phyloP scores from a whole-genome alignment of 1,140 invertebrate genomes.

The Druon quercuslanigerum region DNA sequence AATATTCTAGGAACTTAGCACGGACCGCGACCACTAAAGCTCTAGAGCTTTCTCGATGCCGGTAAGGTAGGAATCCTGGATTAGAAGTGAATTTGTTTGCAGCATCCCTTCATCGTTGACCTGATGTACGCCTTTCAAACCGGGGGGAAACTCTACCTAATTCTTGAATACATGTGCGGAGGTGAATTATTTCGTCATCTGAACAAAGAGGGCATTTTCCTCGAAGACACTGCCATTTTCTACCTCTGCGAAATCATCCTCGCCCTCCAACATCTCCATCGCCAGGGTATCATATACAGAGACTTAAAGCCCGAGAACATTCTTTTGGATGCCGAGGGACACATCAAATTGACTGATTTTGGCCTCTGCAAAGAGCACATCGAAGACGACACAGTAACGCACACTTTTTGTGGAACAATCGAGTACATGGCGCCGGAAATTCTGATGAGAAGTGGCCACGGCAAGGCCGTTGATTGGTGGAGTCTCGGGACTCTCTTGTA shows the following conservation, averaged over 20 bases:
- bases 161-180: conserved; percentile 98
- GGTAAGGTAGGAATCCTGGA: no score
- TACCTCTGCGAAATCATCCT: conserved; percentile 98
- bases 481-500: conserved; percentile 98
- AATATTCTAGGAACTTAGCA: no score
- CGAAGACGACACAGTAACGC: conserved; percentile 94
- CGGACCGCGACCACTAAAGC: no score
- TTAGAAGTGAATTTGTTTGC: conserved; percentile 54
- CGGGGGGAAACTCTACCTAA: conserved; percentile 97
- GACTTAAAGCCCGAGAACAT: conserved; percentile 99
- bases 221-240: conserved; percentile 98
- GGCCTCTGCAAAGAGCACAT: conserved; percentile 99
- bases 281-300: conserved; percentile 96
- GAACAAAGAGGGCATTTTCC: conserved; percentile 97
- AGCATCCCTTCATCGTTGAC: conserved; percentile 99
- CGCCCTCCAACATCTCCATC: conserved; percentile 97
- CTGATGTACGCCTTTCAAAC: conserved; percentile 99
- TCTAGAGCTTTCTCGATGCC: no score
- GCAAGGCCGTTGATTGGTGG: conserved; percentile 99
- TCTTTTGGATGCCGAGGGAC: conserved; percentile 93
- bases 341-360: conserved; percentile 99
- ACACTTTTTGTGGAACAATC: conserved; percentile 99
- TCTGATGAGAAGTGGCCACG: conserved; percentile 95
- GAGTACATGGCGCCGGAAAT: conserved; percentile 99
- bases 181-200: conserved; percentile 99